These are phyloP conservation scores for Zoanthus sansibaricus DNA, from an alignment of 92 coral and sea anemone species.

Conservation along the genomic window DNA sequence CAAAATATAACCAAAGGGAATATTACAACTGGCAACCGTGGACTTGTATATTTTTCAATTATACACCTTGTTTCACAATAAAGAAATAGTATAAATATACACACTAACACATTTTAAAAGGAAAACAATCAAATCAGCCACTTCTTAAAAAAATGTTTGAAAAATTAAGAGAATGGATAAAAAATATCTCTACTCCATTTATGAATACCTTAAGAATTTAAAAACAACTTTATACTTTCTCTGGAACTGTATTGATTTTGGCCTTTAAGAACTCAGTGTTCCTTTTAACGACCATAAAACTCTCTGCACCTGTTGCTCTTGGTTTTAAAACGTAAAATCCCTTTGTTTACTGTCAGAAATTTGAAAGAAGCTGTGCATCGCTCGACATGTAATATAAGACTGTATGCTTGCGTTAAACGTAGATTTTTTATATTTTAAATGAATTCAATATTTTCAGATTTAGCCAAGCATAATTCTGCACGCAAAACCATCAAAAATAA, in stretches of 20 bases:
- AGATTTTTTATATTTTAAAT: not conserved
- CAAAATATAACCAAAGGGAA: no score
- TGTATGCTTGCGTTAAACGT: not conserved
- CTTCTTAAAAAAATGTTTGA: not conserved
- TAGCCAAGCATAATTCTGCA: not conserved
- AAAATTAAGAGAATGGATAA: not conserved
- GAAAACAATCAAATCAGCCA: not conserved
- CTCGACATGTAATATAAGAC: not conserved
- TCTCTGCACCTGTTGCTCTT: slow-evolving; percentile 31
- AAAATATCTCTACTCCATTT: not conserved
- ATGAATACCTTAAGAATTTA: no score
- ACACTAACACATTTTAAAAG: not conserved
- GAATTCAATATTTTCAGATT: not conserved
- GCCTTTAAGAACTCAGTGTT: no score
- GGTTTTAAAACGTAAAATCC: not conserved
- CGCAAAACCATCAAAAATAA: not conserved
- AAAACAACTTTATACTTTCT: no score
- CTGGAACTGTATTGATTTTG: not conserved
- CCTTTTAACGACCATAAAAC: no score
- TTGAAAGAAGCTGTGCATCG: not conserved
- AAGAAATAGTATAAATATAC: not conserved
- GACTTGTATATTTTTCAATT: not conserved
- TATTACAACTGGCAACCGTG: not conserved
- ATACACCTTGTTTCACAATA: not conserved
- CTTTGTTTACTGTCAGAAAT: not conserved